Evolutionary conservation across 2,888 invertebrate species (phyloP), one percentile per base, ranked within the genome.

Genomic region (Julus scandinavius): DNA sequence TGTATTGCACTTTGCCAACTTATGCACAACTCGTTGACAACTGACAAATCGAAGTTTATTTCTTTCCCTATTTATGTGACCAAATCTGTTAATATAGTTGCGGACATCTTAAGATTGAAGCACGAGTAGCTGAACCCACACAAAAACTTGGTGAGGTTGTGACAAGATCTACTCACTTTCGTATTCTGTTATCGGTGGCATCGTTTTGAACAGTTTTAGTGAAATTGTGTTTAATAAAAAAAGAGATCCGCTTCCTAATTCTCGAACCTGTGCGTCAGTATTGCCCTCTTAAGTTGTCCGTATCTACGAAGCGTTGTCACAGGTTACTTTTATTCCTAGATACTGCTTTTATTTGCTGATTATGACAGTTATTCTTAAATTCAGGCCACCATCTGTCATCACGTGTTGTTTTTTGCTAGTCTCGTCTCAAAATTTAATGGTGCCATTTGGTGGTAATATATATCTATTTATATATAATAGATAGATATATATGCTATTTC

Each of bases 311-410:
- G 58, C 58, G 58, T 58, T 58, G 58, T n/a, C 15, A 58, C 15
- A 58, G 58, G 58, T 58, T 58, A 58, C 58, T 58, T 58, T 58
- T 58, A 58, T 58, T 58, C 58, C 58, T 58, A 58, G 58, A 58
- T 58, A 58, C 15, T 58, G 58, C 58, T 58, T 58, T 58, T 17
- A 58, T 58, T 58, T 58, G 58, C 58, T 58, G 17, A 58, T 58
- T 58, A 58, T 58, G 58, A 58, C 58, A 58, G 58, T 58, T 58
- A 17, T 58, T 58, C 58, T n/a, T 58, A 58, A 58, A 58, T 58
- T 58, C 58, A 58, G 17, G 58, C 58, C 58, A 58, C 58, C 58
- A 58, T 17, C 58, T 58, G 58, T 58, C 58, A 58, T 58, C 58
- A 58, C n/a, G 58, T 58, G 58, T 58, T 58, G 58, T 58, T 58